A percentile compares a stretch with the other conserved stretches of the same genome.
These are phyloP conservation scores for Agonopterix subpropinquella DNA, from an alignment of 2,888 invertebrate species.

Conservation along the genomic window DNA sequence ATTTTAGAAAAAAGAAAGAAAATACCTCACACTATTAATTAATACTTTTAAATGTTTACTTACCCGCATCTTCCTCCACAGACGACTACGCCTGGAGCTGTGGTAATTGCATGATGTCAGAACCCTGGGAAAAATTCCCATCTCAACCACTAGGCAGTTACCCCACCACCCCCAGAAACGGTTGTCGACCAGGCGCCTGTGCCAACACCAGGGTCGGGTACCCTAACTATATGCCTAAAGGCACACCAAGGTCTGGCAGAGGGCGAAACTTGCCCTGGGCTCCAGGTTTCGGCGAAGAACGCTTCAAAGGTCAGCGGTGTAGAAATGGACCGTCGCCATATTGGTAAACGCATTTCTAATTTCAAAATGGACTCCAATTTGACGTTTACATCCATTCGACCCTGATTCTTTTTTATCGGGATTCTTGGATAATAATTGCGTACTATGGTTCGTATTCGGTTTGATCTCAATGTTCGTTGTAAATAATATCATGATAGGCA, in stretches of 20 bases:
- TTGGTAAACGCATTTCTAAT: slow-evolving; percentile 37
- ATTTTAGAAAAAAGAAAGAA: too few species aligned
- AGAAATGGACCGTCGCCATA: slow-evolving; percentile 58
- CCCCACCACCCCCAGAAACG: slow-evolving; percentile 52
- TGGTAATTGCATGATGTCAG: slow-evolving; percentile 48
- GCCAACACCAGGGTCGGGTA: slow-evolving; percentile 36
- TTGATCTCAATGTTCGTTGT: too few species aligned
- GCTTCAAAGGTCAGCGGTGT: slow-evolving; percentile 55
- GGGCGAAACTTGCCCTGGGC: slow-evolving; percentile 61
- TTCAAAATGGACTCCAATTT: slow-evolving; percentile 1
- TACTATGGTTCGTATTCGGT: too few species aligned
- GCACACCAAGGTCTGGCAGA: slow-evolving; percentile 34
- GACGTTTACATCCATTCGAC: background rate
- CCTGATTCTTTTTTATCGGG: background rate
- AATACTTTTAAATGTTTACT: background rate
- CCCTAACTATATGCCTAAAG: slow-evolving; percentile 45
- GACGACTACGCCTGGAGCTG: slow-evolving; percentile 56
- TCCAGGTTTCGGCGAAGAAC: slow-evolving; percentile 49
- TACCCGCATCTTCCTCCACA: slow-evolving; percentile 19
- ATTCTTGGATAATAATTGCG: background rate
- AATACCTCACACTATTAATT: too few species aligned
- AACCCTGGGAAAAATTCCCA: slow-evolving; percentile 52
- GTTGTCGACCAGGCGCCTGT: slow-evolving; percentile 56
- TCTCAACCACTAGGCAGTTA: slow-evolving; percentile 44
- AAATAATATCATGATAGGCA: too few species aligned